Conservation (phyloP, 2,888 invertebrate species). For the Dryomyza anilis region DNA sequence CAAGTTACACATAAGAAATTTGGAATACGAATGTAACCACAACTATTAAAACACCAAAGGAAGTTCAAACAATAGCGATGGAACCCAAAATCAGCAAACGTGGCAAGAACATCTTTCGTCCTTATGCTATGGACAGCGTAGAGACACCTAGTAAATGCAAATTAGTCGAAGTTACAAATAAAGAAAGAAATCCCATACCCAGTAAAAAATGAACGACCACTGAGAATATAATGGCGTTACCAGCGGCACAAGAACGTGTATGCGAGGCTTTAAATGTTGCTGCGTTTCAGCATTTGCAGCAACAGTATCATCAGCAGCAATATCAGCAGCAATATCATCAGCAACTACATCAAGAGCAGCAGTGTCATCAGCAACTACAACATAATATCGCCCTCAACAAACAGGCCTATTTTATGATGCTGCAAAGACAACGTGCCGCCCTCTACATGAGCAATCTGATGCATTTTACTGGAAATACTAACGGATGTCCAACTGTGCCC, state of each 20-base stretch:
- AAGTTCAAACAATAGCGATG: no score
- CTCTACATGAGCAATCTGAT: conserved; percentile 48
- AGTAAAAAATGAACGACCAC: conserved; percentile 32
- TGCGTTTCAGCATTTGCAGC: neutral
- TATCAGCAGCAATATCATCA: no score
- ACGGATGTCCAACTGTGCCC: conserved; percentile 43
- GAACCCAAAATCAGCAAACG: no score
- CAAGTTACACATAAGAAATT: no score
- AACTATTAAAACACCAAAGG: no score
- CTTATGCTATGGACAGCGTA: conserved; percentile 30
- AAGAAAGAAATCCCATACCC: conserved; percentile 23
- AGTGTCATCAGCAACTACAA: no score
- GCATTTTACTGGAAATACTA: conserved; percentile 46
- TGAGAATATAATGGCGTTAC: neutral
- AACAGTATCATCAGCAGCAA: no score
- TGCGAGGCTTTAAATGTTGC: no score
- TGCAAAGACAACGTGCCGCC: conserved; percentile 46
- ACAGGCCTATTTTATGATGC: conserved; percentile 42
- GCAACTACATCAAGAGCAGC: no score
- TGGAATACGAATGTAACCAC: no score
- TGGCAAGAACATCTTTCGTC: conserved; percentile 24
- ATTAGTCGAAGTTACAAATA: neutral
- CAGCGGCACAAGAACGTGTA: conserved; percentile 1
- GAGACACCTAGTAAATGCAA: conserved; percentile 42
- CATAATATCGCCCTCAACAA: conserved; percentile 37